A percentile compares a stretch with the other conserved stretches of the same genome.
Conservation (phyloP, 1,140 invertebrate species). For the Asbolus verrucosus region DNA sequence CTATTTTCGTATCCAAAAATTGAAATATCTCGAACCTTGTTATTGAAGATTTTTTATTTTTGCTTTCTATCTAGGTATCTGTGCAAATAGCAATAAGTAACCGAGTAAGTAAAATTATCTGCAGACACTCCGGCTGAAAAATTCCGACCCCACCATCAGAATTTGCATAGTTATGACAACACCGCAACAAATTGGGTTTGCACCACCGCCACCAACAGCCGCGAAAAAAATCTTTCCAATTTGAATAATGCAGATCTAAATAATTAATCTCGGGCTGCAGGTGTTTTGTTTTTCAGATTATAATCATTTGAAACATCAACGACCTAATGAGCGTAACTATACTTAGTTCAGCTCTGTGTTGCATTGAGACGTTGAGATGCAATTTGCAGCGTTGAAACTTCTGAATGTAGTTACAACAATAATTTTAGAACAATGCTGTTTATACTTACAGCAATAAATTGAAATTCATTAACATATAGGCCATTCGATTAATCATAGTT, state of each 20-base stretch:
- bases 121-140: neutral
- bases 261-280: too few relatives aligned
- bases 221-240: neutral
- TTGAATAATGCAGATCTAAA: neutral
- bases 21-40: constrained; percentile 43
- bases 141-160: neutral
- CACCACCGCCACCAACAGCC: neutral
- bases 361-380: too few relatives aligned
- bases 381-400: too few relatives aligned
- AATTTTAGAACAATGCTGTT: too few relatives aligned
- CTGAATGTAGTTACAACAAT: too few relatives aligned
- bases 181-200: constrained; percentile 4
- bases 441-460: too few relatives aligned
- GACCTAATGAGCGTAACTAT: too few relatives aligned
- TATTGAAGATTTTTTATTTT: constrained; percentile 21
- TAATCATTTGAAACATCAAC: too few relatives aligned
- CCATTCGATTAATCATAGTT: constrained; percentile 24
- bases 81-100: constrained; percentile 13
- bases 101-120: constrained; percentile 5
- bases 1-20: constrained; percentile 47
- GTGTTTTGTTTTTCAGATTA: too few relatives aligned
- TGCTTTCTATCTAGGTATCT: constrained; percentile 14
- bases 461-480: constrained; percentile 3
- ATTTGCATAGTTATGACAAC: constrained; percentile 9
- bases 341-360: too few relatives aligned